Percentiles rank a stretch among this genome's conserved stretches.
These are phyloP conservation scores for Anas capensis DNA, from an alignment of 2,797 vertebrate genomes.

Conservation along the genomic window DNA sequence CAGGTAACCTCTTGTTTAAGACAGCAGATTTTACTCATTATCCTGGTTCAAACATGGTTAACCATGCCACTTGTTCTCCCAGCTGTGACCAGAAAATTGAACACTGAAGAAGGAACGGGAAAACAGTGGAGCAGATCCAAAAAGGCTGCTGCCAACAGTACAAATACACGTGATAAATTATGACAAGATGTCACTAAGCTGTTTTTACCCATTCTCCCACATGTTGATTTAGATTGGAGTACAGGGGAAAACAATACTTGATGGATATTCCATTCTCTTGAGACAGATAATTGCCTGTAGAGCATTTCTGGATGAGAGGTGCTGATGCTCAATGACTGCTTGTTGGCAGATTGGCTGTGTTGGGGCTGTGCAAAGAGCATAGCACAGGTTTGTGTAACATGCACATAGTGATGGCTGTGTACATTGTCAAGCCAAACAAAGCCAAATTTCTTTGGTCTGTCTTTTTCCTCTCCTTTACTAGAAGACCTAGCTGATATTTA, in stretches of 20 bases:
- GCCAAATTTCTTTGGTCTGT: not conserved
- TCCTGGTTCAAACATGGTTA: not conserved
- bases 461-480: not conserved
- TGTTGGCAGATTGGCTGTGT: not conserved
- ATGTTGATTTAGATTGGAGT: not conserved
- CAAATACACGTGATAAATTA: not conserved
- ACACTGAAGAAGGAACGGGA: not conserved
- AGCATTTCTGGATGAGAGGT: not conserved
- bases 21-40: not conserved
- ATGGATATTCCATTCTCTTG: not conserved
- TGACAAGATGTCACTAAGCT: not conserved
- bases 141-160: not conserved
- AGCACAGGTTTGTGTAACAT: not conserved
- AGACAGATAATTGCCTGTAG: not conserved
- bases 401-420: not conserved
- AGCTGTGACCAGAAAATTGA: not conserved
- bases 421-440: not conserved
- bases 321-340: not conserved
- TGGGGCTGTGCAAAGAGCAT: not conserved
- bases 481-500: not conserved
- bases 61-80: not conserved
- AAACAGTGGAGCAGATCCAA: not conserved
- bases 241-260: fast-evolving
- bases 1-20: not conserved
- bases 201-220: not conserved